Evolutionary conservation across 2,888 invertebrate species (phyloP).

Genomic region (Tuberolachnus salignus): DNA sequence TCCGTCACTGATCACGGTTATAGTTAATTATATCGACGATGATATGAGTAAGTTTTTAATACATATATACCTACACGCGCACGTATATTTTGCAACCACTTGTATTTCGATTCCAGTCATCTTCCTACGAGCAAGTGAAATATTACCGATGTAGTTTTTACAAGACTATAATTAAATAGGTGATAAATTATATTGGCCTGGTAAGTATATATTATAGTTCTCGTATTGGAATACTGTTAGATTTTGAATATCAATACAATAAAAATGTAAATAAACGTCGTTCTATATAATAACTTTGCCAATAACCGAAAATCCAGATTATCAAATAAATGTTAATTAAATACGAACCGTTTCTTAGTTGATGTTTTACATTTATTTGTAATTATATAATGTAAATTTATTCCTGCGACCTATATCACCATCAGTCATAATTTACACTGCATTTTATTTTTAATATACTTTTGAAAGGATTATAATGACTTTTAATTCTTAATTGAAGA

Average conservation of each 20-base stretch:
- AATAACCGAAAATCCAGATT: too few species aligned
- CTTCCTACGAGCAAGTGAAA: conserved; percentile 5
- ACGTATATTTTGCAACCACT: conserved; percentile 24
- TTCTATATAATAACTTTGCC: too few species aligned
- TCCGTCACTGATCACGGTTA: conserved; percentile 26
- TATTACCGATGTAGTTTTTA: neutral
- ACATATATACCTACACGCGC: neutral
- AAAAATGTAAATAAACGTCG: too few species aligned
- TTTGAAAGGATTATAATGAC: too few species aligned
- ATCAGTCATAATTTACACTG: too few species aligned
- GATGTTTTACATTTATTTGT: neutral
- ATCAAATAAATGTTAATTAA: too few species aligned
- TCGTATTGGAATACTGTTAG: neutral
- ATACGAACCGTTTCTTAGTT: too few species aligned
- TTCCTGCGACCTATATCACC: too few species aligned
- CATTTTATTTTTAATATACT: too few species aligned
- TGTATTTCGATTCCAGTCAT: conserved; percentile 24
- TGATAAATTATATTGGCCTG: conserved; percentile 20
- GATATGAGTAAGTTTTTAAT: neutral
- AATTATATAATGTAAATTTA: neutral
- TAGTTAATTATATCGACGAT: neutral
- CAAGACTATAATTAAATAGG: conserved; percentile 33
- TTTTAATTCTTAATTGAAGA: too few species aligned
- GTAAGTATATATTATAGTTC: neutral
- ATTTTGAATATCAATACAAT: too few species aligned